Evolutionary conservation across 2,888 invertebrate species (phyloP), one percentile per base, ranked within the genome.

Genomic region (Epinotia ramella): DNA sequence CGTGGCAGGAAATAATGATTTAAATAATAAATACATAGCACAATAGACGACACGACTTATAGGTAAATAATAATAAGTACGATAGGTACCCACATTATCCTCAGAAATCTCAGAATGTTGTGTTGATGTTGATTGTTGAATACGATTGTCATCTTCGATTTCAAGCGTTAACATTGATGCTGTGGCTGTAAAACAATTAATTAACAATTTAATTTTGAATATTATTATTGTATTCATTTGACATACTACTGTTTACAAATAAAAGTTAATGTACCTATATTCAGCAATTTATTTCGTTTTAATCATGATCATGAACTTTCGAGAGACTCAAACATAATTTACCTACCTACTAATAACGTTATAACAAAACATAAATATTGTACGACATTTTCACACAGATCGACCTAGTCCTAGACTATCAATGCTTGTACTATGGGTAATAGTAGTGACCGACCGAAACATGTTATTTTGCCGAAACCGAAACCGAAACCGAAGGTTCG

Each of bases 1-100:
- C 70, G 62, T 70, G 70, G 70, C 70, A 70, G 62, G 70, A 70
- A 70, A 62, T 49, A 70, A 70, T 70, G 70, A 70, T 70, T 62
- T 62, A 62, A 62, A 33, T 62, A 62, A 62, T 62, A 62, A 62
- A 62, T 62, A 62, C 62, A 62, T 62, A 62, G 62, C 62, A 62
- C 62, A 62, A 62, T 62, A 24, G 12, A 62, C 28, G 28, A 28
- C 28, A 28, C 62, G 62, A 28, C 62, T 24, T 62, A 62, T 62
- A 28, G 62, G 28, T 24, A 62, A 24, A 28, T 62, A 62, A 62
- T 62, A 62, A 62, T 62, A 62, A 62, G 62, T 28, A 62, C 62
- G 62, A 62, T 62, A 28, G 62, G 62, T 62, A 62, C 62, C 28
- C 62, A 62, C 62, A 62, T 62, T 62, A 62, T 62, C 62, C 62